Percentiles rank a stretch among this genome's conserved stretches.
Conservation (phyloP, 2,113 vertebrate genomes). For the Channa maculata region DNA sequence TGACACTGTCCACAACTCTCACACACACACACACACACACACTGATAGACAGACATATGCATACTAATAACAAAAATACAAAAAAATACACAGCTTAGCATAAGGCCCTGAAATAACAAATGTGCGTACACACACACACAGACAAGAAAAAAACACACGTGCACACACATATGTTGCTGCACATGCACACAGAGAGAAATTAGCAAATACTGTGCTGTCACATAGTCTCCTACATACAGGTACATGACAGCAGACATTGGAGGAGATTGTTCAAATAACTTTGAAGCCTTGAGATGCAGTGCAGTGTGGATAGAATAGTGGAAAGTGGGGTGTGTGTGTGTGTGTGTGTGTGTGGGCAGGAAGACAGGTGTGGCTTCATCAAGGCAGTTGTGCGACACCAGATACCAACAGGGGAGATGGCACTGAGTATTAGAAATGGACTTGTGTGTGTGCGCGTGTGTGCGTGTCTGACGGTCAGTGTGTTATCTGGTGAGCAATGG, state of each 20-base stretch:
- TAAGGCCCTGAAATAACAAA: slow-evolving; percentile 21
- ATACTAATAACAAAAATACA: slow-evolving; percentile 16
- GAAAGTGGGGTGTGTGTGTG: slow-evolving; percentile 10
- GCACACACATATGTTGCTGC: background rate
- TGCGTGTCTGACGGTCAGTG: slow-evolving; percentile 37
- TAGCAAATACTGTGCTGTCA: no score
- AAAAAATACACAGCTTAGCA: slow-evolving; percentile 12
- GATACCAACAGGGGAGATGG: slow-evolving; percentile 56
- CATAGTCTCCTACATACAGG: no score
- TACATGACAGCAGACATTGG: background rate
- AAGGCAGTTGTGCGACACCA: slow-evolving; percentile 70
- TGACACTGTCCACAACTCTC: slow-evolving; percentile 68
- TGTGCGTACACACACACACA: background rate
- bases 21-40: slow-evolving; percentile 11
- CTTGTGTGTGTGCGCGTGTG: slow-evolving; percentile 13
- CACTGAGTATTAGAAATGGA: slow-evolving; percentile 13
- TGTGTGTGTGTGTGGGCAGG: slow-evolving; percentile 18
- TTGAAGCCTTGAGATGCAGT: slow-evolving; percentile 13
- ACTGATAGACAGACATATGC: slow-evolving; percentile 13
- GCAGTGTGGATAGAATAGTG: slow-evolving; percentile 2
- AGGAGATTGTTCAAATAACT: slow-evolving; percentile 62
- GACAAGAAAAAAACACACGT: background rate
- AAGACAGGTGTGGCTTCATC: slow-evolving; percentile 72
- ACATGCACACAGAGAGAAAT: background rate
- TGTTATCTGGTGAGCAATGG: background rate